Percentiles rank a stretch among this genome's conserved stretches.
phyloP scores from a whole-genome alignment of 2,888 invertebrate species.

The Lysandra bellargus region DNA sequence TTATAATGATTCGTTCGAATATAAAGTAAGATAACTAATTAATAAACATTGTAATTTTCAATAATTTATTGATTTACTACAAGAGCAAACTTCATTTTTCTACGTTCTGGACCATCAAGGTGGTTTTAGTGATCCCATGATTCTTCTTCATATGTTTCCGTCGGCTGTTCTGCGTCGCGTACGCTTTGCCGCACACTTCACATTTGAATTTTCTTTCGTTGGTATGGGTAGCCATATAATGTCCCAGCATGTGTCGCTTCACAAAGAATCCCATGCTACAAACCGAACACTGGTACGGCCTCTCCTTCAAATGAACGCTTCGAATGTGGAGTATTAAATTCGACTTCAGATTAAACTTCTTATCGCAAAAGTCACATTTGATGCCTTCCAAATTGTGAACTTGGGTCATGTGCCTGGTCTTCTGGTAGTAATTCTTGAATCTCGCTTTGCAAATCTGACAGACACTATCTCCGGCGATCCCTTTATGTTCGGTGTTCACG shows the following conservation, averaged over 20 bases:
- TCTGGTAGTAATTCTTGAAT: conserved; percentile 73
- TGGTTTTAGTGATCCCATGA: conserved; percentile 56
- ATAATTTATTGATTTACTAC: conserved; percentile 34
- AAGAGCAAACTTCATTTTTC: conserved; percentile 35
- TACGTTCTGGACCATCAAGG: conserved; percentile 38
- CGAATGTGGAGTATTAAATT: conserved; percentile 68
- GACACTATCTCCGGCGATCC: conserved; percentile 69
- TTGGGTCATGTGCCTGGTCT: conserved; percentile 71
- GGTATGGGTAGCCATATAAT: conserved; percentile 72
- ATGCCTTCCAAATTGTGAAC: conserved; percentile 69
- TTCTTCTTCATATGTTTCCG: conserved; percentile 73
- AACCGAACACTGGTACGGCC: conserved; percentile 69
- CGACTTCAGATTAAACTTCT: conserved; percentile 70
- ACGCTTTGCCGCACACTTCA: conserved; percentile 81
- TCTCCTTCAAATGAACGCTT: conserved; percentile 67
- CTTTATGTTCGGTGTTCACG: conserved; percentile 68
- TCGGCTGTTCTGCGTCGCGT: conserved; percentile 68
- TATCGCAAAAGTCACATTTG: conserved; percentile 69
- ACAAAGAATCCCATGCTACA: conserved; percentile 74
- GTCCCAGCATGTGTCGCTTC: conserved; percentile 71
- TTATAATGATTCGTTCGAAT: background rate
- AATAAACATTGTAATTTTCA: conserved; percentile 1
- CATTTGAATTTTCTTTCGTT: conserved; percentile 80
- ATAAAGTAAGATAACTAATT: background rate
- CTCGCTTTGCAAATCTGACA: conserved; percentile 72